Evolutionary conservation across 1,140 invertebrate species (phyloP), one percentile per base, ranked within the genome.

Genomic region (Trichoplusia ni): DNA sequence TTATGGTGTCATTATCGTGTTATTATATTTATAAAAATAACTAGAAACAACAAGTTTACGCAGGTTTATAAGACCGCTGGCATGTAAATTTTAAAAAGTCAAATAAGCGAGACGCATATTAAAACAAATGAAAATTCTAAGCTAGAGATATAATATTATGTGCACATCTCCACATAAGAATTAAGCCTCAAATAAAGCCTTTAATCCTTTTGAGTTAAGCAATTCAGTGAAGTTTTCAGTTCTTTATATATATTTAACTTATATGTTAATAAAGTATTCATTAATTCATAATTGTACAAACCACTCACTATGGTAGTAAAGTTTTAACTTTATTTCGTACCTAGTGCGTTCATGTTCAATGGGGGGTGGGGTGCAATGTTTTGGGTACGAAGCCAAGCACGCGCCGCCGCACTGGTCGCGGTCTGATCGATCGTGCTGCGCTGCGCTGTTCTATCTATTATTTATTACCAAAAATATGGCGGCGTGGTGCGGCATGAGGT

Each of bases 401-500:
- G 84, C 84, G 84, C 82, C 83, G 83, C 68, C 83, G 86, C 86
- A 84, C 73, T 82, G 77, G 64, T 77, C 75, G 69, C 74, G 63
- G 67, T 61, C 62, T 77, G 74, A 86, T 87, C 84, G 86, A 89
- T 89, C 84, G 84, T 73, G 71, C 74, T 81, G 81, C 77, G 78
- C 80, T 82, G 82, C 81, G 86, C 75, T 63, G 66, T 51, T 62
- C 67, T 61, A 53, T 84, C 78, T 84, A 86, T 83, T 86, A 88
- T 89, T 89, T 89, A 89, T 87, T 88, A 83, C 84, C 82, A 77
- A 89, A 87, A 86, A 86, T 85, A 86, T 86, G 81, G 80, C 84
- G 81, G 82, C 82, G 80, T 84, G 83, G 75, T 84, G 86, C 81
- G 79, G 72, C 78, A 76, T 62, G 76, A 77, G 84, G 83, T 89